Evolutionary conservation across 2,113 vertebrate species (phyloP), one percentile per base, ranked within the genome.

Genomic region (Bufo bufo): DNA sequence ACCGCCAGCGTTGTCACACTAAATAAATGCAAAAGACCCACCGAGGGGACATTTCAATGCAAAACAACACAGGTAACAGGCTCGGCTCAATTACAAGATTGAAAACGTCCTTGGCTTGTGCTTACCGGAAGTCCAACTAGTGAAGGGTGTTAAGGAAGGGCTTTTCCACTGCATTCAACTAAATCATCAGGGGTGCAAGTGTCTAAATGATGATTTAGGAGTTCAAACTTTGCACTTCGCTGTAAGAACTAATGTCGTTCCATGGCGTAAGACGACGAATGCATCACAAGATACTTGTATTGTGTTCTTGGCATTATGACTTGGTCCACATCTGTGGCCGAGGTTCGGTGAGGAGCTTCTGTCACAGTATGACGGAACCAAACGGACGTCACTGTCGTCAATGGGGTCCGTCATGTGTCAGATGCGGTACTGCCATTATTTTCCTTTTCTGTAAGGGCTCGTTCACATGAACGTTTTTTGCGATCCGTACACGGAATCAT

Each of bases 21-120:
- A 71, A 87, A 87, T 66, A 87, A 87, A 87, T 81, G 85, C 78
- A 77, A 65, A 78, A 79, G 77, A 52, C 43, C 56, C 77, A 81
- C 75, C 2, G 69, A 87, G 77, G 77, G 77, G 77, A 87, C 61
- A 71, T 79, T 66, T 52, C 75, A 77, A 19, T 78, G 59, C 75
- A 79, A 78, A 87, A 69, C 71, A 56, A 52, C 71, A 75, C 47
- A 75, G 52, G 83, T 49, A 77, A 81, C 50, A 71, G 49, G 3
- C 85, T 19, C 47, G n/a, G 71, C 20, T 45, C 85, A 80, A 79
- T 79, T 79, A 66, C 45, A 19, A 50, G 20, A 23, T 47, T 54
- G 58, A 69, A 45, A 50, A 69, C 45, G 75, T 78, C 49, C 75
- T 79, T 79, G 75, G 85, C 59, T 79, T 50, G 6, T 65, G 54